Evolutionary conservation across 1,140 invertebrate species (phyloP), one percentile per base, ranked within the genome.

Genomic region (Maconellicoccus hirsutus): DNA sequence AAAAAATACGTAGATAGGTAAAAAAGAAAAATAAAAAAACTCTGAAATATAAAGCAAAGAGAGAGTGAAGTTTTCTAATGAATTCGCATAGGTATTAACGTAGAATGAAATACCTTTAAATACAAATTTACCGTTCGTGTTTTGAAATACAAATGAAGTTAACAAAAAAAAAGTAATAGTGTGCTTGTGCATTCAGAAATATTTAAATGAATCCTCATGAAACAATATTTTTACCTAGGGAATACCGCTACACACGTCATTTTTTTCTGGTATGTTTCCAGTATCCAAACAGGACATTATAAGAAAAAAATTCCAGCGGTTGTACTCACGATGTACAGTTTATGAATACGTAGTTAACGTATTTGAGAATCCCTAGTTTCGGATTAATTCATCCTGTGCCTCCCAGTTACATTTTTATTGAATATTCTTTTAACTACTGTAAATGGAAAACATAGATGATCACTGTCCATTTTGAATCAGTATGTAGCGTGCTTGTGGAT

Each of bases 301-400:
- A 52, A 52, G 33, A 52, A 52, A 52, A 52, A 52, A 52, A 52
- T 52, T 33, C 29, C 29, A 33, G 29, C 12, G 12, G 3, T 33
- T 33, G 29, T 6, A 33, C 12, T 12, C 16, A 16, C n/a, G 42
- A 16, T n/a, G 42, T 52, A 52, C 12, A 52, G 42, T 14, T 19
- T 52, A 52, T 19, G 42, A 52, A 52, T 52, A 19, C 42, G 42
- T 52, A 52, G n/a, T 52, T 8, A 8, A 52, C 42, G 4, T 25
- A 66, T 66, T 66, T 66, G 61, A 66, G 61, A 66, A 66, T 23
- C 61, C 61, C 61, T 66, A 26, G 21, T 66, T 26, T 66, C 2
- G 61, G 61, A 66, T 66, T 66, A 66, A 66, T 66, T 66, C 61
- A 66, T 66, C 61, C 61, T 66, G 61, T 66, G 25, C 61, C 25